Evolutionary conservation across 1,140 invertebrate genomes (phyloP).

Genomic region (Parasteatoda tepidariorum): DNA sequence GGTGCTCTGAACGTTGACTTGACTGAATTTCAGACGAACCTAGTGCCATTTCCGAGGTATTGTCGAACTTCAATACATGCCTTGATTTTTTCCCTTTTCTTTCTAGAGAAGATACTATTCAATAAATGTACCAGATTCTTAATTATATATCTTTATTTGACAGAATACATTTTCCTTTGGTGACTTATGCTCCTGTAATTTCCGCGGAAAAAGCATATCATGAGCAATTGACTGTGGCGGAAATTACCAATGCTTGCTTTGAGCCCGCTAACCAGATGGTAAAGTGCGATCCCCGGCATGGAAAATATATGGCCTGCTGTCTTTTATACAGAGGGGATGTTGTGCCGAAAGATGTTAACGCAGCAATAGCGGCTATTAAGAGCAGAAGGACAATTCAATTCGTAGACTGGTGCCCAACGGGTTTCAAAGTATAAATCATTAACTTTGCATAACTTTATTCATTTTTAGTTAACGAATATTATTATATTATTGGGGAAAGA

Average conservation of each 20-base stretch:
- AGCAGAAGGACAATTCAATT: conserved; percentile 78
- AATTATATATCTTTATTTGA: too few relatives aligned
- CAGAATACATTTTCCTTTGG: conserved; percentile 76
- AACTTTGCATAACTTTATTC: too few relatives aligned
- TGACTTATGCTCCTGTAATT: conserved; percentile 85
- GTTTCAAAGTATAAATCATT: conserved; percentile 64
- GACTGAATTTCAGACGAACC: conserved; percentile 78
- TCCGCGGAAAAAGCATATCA: conserved; percentile 84
- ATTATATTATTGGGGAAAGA: too few relatives aligned
- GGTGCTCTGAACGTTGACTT: conserved; percentile 80
- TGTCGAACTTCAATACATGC: too few relatives aligned
- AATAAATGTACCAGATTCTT: too few relatives aligned
- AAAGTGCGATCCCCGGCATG: conserved; percentile 52
- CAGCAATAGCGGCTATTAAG: conserved; percentile 86
- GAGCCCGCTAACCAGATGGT: conserved; percentile 59
- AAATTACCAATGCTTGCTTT: conserved; percentile 52
- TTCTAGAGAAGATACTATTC: too few relatives aligned
- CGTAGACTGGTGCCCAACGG: conserved; percentile 72
- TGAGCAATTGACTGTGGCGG: conserved; percentile 53
- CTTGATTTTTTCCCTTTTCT: too few relatives aligned
- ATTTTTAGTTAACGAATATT: too few relatives aligned
- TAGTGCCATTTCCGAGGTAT: conserved; percentile 78
- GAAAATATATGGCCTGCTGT: conserved; percentile 58
- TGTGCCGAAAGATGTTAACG: conserved; percentile 84
- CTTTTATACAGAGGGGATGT: conserved; percentile 75